These are phyloP conservation scores for Tetragonula clypearis DNA, from an alignment of 1,140 invertebrate genomes.

Conservation along the genomic window DNA sequence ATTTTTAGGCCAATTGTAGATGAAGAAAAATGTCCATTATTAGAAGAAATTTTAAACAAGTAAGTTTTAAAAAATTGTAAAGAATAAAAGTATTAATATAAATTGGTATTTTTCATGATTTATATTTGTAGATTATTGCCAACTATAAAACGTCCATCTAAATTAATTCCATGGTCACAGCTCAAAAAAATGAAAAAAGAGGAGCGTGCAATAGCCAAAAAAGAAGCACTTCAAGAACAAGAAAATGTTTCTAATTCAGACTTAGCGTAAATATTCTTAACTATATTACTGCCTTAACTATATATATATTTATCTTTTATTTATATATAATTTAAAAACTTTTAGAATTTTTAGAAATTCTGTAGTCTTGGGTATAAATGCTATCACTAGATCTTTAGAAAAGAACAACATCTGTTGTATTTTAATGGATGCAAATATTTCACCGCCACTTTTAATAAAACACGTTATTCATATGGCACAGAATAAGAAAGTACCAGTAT, in stretches of 20 bases:
- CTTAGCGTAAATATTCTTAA: slow-evolving; percentile 58
- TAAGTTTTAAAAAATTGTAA: slow-evolving; percentile 54
- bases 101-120: not conserved
- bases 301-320: not conserved
- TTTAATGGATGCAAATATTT: slow-evolving; percentile 73
- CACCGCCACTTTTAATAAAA: slow-evolving; percentile 74
- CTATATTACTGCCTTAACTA: not conserved
- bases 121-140: slow-evolving; percentile 60
- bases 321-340: not conserved
- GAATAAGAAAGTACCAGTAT: slow-evolving; percentile 72
- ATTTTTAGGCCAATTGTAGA: slow-evolving; percentile 69
- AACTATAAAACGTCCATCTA: slow-evolving; percentile 55
- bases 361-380: slow-evolving; percentile 76
- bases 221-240: slow-evolving; percentile 43
- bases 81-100: not conserved
- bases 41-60: slow-evolving; percentile 65
- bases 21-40: slow-evolving; percentile 41
- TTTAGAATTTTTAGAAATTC: slow-evolving; percentile 66
- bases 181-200: slow-evolving; percentile 72
- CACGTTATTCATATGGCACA: slow-evolving; percentile 77
- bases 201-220: slow-evolving; percentile 66
- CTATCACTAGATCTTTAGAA: slow-evolving; percentile 75
- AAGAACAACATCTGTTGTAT: slow-evolving; percentile 71
- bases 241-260: slow-evolving; percentile 20
- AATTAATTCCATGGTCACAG: slow-evolving; percentile 69